These are phyloP conservation scores for Malacosoma neustria DNA, from an alignment of 2,888 invertebrate genomes.

Conservation along the genomic window DNA sequence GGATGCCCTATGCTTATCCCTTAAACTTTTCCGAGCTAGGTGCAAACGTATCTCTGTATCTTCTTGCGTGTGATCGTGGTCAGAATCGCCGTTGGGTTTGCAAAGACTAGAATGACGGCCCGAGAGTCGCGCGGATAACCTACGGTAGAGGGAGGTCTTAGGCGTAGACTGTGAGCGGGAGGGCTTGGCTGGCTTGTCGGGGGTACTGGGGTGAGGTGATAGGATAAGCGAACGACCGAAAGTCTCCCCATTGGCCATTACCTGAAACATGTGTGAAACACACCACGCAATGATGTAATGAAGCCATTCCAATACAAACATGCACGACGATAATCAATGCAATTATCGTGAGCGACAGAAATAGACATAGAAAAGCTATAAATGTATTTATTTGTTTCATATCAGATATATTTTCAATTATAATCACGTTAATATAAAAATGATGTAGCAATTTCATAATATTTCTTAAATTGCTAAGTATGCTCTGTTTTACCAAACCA, in stretches of 20 bases:
- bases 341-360: slow-evolving; percentile 39
- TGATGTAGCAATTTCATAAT: background rate
- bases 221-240: slow-evolving; percentile 78
- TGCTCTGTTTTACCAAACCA: background rate
- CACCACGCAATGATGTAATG: slow-evolving; percentile 75
- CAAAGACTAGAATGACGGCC: slow-evolving; percentile 44
- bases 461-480: background rate
- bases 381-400: slow-evolving; percentile 13
- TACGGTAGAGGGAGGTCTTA: slow-evolving; percentile 63
- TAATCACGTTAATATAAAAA: too few species aligned
- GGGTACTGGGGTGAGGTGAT: slow-evolving; percentile 58
- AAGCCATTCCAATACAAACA: slow-evolving; percentile 73
- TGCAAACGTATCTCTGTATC: slow-evolving; percentile 46
- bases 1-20: slow-evolving; percentile 35
- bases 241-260: slow-evolving; percentile 80
- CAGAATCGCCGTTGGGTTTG: slow-evolving; percentile 24
- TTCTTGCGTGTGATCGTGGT: slow-evolving; percentile 24
- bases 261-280: slow-evolving; percentile 80
- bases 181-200: slow-evolving; percentile 44
- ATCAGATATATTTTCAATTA: too few species aligned
- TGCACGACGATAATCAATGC: slow-evolving; percentile 51
- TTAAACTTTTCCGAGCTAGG: slow-evolving; percentile 42
- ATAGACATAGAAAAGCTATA: slow-evolving; percentile 53
- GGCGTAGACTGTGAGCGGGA: slow-evolving; percentile 60
- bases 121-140: slow-evolving; percentile 62